Conservation (phyloP, 1,140 invertebrate genomes). For the Bombus haemorrhoidalis region DNA sequence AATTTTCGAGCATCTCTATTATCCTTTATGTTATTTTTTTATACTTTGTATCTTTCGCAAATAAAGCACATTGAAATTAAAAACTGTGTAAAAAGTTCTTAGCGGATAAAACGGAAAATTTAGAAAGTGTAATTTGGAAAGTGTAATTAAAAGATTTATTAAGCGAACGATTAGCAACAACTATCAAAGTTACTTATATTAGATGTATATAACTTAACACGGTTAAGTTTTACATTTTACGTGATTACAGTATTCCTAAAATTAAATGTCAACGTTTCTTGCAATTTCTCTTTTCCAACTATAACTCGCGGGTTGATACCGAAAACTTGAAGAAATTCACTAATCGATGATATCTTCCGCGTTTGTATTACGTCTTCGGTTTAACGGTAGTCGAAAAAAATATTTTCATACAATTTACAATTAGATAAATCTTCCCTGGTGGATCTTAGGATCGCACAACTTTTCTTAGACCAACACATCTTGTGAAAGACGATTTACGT, state of each 20-base stretch:
- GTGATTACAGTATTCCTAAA: background rate
- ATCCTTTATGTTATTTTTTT: background rate
- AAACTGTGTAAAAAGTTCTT: background rate
- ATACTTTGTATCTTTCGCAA: too few relatives aligned
- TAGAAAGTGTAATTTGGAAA: background rate
- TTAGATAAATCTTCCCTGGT: too few relatives aligned
- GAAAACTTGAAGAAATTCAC: background rate
- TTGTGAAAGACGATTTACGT: background rate
- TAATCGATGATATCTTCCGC: background rate
- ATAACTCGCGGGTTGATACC: background rate
- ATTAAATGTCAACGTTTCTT: background rate
- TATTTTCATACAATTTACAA: background rate
- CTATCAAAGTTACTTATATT: conserved; percentile 4
- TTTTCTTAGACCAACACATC: too few relatives aligned
- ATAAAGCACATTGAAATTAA: background rate
- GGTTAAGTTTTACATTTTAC: background rate
- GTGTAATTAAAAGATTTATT: conserved; percentile 8
- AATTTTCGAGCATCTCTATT: background rate
- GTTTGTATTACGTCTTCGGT: background rate
- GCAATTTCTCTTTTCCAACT: background rate
- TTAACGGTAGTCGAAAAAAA: background rate
- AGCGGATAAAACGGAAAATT: background rate
- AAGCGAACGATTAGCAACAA: background rate
- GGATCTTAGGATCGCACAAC: background rate
- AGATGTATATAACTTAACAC: background rate